Percentiles rank a stretch among this genome's conserved stretches.
phyloP scores from a whole-genome alignment of 2,888 invertebrate species.

The Nymphalis polychloros region DNA sequence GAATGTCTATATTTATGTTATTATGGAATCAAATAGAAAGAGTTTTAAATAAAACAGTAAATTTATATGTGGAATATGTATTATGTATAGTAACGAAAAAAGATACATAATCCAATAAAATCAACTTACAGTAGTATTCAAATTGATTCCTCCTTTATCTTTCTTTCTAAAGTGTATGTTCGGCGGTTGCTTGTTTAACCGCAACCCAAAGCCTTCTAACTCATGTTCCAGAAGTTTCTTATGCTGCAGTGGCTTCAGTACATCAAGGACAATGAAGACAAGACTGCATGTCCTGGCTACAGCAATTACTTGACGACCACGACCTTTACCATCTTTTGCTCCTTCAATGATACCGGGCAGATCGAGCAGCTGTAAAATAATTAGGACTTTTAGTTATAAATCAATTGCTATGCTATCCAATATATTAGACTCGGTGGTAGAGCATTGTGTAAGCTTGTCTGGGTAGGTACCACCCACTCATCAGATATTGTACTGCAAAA shows the following conservation, averaged over 20 bases:
- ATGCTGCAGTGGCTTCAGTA: conserved; percentile 97
- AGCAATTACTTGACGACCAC: conserved; percentile 99
- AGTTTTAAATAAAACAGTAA: too few species aligned
- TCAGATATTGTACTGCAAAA: too few species aligned
- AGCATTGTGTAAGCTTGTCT: too few species aligned
- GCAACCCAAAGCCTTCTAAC: conserved; percentile 98
- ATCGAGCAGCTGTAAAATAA: conserved; percentile 89
- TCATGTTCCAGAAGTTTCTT: conserved; percentile 98
- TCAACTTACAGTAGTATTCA: conserved; percentile 90
- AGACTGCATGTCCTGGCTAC: conserved; percentile 99
- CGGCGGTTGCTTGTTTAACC: conserved; percentile 97
- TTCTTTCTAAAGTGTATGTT: conserved; percentile 98
- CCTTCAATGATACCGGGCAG: conserved; percentile 99
- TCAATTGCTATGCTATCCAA: too few species aligned
- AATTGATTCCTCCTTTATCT: conserved; percentile 99
- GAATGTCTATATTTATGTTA: too few species aligned
- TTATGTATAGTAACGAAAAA: too few species aligned
- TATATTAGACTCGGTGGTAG: too few species aligned
- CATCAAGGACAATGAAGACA: conserved; percentile 98
- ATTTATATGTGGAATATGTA: too few species aligned
- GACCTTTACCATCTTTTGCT: conserved; percentile 99
- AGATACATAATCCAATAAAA: background rate
- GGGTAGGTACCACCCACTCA: too few species aligned
- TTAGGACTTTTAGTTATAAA: too few species aligned
- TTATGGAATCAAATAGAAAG: too few species aligned